These are phyloP conservation scores for Sinocyclocheilus grahami DNA, from an alignment of 2,113 vertebrate genomes.

Conservation along the genomic window DNA sequence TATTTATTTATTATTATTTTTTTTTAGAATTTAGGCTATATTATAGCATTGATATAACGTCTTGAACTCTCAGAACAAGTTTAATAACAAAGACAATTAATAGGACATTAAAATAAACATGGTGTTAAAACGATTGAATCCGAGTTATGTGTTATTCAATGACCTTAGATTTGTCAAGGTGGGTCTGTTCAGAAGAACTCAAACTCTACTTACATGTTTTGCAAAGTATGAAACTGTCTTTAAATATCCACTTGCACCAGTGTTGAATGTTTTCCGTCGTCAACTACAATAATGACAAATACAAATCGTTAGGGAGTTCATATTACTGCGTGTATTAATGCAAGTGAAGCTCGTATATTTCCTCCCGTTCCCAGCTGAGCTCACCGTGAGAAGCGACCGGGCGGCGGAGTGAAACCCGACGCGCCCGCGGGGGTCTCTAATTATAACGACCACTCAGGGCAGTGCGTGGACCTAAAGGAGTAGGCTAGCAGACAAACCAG, in stretches of 20 bases:
- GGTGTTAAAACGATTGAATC: background rate
- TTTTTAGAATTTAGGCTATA: background rate
- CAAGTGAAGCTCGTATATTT: slow-evolving; percentile 7
- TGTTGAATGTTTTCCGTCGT: background rate
- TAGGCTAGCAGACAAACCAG: too few species aligned
- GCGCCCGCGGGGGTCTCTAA: background rate
- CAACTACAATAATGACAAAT: slow-evolving; percentile 4
- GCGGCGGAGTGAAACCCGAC: slow-evolving; percentile 13
- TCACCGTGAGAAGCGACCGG: background rate
- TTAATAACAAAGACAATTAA: background rate
- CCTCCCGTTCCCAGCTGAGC: background rate
- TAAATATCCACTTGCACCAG: slow-evolving; percentile 1
- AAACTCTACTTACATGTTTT: slow-evolving; percentile 29
- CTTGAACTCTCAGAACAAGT: background rate
- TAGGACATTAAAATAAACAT: background rate
- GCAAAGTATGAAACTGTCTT: slow-evolving; percentile 12
- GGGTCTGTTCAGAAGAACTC: background rate
- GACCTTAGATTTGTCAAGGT: slow-evolving; percentile 26
- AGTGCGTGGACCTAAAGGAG: background rate
- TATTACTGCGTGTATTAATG: background rate
- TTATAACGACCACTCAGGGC: slow-evolving; percentile 30
- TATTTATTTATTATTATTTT: too few species aligned
- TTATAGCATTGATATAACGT: background rate
- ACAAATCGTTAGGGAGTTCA: background rate
- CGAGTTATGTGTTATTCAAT: background rate